Conservation (phyloP, 2,888 invertebrate species). For the Hyppa rectilinea region DNA sequence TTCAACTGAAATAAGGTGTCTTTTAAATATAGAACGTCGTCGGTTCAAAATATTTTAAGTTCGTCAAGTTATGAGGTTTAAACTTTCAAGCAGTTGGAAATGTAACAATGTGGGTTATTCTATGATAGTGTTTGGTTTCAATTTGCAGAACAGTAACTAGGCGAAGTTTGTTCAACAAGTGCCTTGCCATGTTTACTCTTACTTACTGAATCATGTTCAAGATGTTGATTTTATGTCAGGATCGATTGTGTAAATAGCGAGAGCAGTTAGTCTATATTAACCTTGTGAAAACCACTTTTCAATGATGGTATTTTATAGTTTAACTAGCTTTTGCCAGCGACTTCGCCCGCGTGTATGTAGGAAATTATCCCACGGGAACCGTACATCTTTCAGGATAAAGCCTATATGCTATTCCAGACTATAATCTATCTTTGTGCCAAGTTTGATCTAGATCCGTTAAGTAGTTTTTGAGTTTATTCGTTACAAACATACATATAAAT, state of each 20-base stretch:
- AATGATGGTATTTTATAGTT: background rate
- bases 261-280: background rate
- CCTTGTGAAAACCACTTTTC: background rate
- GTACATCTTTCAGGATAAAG: too few species aligned
- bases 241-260: background rate
- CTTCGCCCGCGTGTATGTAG: too few species aligned
- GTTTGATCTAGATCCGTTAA: too few species aligned
- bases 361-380: too few species aligned
- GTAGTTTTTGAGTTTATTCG: too few species aligned
- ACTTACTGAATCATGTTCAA: conserved; percentile 1
- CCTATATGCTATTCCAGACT: too few species aligned
- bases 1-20: too few species aligned
- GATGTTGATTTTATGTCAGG: background rate
- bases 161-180: conserved; percentile 8
- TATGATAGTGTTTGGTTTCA: conserved; percentile 8
- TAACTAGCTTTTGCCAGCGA: too few species aligned
- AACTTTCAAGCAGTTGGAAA: conserved; percentile 1
- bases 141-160: background rate
- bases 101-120: background rate
- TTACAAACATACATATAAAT: too few species aligned
- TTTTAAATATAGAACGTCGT: too few species aligned
- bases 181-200: conserved; percentile 6
- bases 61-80: background rate
- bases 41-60: background rate
- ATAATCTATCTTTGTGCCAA: too few species aligned